These are phyloP conservation scores for Lathamus discolor DNA, from an alignment of 2,113 vertebrate genomes.

Conservation along the genomic window DNA sequence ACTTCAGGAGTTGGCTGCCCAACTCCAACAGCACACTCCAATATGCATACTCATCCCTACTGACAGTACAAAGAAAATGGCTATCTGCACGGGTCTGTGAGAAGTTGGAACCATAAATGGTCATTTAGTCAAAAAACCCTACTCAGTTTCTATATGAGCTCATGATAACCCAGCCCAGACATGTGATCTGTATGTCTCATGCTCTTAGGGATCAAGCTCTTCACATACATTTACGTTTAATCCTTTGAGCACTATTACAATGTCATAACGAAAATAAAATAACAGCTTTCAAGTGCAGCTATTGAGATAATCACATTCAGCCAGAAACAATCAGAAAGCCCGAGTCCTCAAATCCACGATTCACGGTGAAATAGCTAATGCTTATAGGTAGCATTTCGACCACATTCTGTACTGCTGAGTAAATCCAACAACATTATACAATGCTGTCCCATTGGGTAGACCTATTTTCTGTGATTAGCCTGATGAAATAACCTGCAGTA, in stretches of 20 bases:
- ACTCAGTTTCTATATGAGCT: background rate
- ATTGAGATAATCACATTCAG: conserved; percentile 2
- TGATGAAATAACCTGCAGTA: background rate
- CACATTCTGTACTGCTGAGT: background rate
- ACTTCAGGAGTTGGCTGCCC: background rate
- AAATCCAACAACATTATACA: background rate
- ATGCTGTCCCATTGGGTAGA: background rate
- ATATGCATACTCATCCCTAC: rapidly evolving
- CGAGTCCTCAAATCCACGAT: background rate
- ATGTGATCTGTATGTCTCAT: background rate
- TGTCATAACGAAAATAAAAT: background rate
- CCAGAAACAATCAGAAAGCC: background rate
- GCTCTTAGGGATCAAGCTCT: background rate
- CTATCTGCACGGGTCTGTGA: rapidly evolving
- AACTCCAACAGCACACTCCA: background rate
- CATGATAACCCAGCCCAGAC: background rate
- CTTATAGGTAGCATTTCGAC: background rate
- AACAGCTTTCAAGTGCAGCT: background rate
- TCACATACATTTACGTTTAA: background rate
- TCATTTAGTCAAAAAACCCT: background rate
- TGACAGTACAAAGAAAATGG: rapidly evolving
- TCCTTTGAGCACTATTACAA: background rate
- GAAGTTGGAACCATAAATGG: background rate
- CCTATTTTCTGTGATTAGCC: background rate
- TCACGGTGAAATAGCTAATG: background rate